Base-by-base conservation (phyloP, 1,140 invertebrate species). In the Ostrea denselamellosa region DNA sequence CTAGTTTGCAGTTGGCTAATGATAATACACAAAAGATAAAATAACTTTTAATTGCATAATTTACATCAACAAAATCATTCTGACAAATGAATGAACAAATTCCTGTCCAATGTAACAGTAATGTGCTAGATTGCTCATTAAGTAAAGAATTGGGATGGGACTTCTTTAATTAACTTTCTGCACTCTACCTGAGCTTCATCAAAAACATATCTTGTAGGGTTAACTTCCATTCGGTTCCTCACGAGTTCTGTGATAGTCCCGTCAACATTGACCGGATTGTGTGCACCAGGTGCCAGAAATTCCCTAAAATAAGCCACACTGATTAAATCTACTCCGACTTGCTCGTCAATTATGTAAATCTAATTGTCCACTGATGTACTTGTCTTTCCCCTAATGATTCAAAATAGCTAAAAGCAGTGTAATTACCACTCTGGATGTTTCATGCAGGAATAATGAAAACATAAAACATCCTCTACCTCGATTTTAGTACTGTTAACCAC, bases 221-320 rank as follows among this genome's bases (percentile, higher is more conserved):
- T 96, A 83, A 96, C 96, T 89, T 94, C 93, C 86, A 95, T 92
- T 68, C 93, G 90, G 84, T 91, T 88, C 52, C 93, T 86, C 14
- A 95, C 94, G 83, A 93, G 90, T 89, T 95, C 94, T 87, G 94
- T 92, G 65, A 95, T 93, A 54, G 92, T 92, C 5, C 98, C 98
- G 94, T 99, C 99, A 10, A 99, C 98, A 94, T 99, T 99, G 53
- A 99, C 97, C 0, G 99, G 98, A 93, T 98, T 99, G 62, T 97
- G 97, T 0, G 99, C 98, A 93, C 99, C 98, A 0, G 97, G 96
- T 8, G 97, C 97, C 17, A 99, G 96, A 95, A 97, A 99, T 95
- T 99, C 98, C 91, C 97, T 97, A 92, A 90, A 95, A 91, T 86
- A 51, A 51, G 5, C 62, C 68, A 77, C 68, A 34, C 22, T 77